Percentiles rank a stretch among this genome's conserved stretches.
phyloP scores from a whole-genome alignment of 1,140 invertebrate species.

The Notospermus geniculatus region DNA sequence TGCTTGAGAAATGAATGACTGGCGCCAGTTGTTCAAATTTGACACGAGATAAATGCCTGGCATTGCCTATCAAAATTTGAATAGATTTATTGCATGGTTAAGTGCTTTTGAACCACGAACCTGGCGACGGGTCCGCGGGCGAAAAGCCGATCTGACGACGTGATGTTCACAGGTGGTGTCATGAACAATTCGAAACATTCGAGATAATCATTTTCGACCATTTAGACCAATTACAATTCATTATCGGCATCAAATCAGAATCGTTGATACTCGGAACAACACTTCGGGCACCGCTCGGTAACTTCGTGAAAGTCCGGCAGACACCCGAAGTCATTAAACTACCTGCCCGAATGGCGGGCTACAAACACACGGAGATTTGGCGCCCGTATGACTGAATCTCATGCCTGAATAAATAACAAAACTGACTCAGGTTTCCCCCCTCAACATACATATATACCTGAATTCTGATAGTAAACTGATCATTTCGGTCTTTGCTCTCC shows the following conservation, averaged over 20 bases:
- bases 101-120: conserved; percentile 5
- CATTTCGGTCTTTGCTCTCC: not conserved
- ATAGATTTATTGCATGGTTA: conserved; percentile 10
- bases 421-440: conserved; percentile 1
- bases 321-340: conserved; percentile 5
- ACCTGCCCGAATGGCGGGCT: conserved; percentile 2
- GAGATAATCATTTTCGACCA: not conserved
- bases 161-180: not conserved
- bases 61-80: not conserved
- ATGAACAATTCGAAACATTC: not conserved
- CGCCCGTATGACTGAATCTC: not conserved
- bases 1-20: no score
- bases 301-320: not conserved
- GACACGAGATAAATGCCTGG: no score
- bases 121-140: not conserved
- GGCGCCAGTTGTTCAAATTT: no score
- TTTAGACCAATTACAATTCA: not conserved
- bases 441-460: not conserved
- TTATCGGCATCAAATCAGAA: not conserved
- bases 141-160: not conserved
- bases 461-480: not conserved
- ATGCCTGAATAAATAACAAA: conserved; percentile 2
- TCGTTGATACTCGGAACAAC: not conserved
- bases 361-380: not conserved
- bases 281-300: not conserved